Evolutionary conservation across 53 echinoderm and acorn worm species (phyloP).

Genomic region (Arbacia lixula): DNA sequence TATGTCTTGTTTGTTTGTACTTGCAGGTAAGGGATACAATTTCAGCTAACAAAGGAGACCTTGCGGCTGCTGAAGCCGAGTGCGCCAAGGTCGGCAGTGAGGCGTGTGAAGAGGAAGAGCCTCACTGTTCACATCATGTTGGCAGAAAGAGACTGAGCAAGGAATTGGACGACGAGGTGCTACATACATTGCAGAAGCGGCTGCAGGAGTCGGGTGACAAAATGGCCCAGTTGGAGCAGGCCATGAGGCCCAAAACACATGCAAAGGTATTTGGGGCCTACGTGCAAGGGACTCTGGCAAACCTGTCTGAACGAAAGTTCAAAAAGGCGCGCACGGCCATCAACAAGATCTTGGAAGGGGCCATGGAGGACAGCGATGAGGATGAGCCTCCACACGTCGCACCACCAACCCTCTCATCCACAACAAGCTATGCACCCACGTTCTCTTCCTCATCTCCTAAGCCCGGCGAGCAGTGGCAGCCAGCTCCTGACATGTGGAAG

Average conservation of each 20-base stretch:
- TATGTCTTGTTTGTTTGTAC: not conserved
- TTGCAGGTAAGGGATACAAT: too few species aligned
- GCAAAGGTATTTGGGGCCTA: conserved; percentile 16
- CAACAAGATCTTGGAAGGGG: conserved; percentile 24
- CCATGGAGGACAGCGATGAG: conserved; percentile 41
- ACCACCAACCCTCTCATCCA: not conserved
- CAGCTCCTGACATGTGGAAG: conserved; percentile 19
- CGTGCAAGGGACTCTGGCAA: not conserved
- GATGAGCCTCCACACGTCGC: conserved; percentile 28
- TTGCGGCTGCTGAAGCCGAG: too few species aligned
- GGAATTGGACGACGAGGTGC: conserved; percentile 14
- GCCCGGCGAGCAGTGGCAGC: conserved; percentile 5
- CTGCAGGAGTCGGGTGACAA: conserved; percentile 19
- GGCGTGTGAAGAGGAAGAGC: conserved; percentile 1
- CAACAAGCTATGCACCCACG: conserved; percentile 1
- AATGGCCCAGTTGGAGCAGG: conserved; percentile 31
- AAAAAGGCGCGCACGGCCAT: conserved; percentile 22
- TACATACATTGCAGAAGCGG: conserved; percentile 2
- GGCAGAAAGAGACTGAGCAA: not conserved
- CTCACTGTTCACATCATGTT: not conserved
- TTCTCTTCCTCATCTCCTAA: conserved; percentile 45
- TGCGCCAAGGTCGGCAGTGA: too few species aligned
- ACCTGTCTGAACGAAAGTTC: conserved; percentile 16
- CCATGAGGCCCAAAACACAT: not conserved
- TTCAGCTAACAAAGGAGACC: too few species aligned